A percentile compares a stretch with the other conserved stretches of the same genome.
Conservation (phyloP, 2,797 vertebrate species). For the Etheostoma nigrum region DNA sequence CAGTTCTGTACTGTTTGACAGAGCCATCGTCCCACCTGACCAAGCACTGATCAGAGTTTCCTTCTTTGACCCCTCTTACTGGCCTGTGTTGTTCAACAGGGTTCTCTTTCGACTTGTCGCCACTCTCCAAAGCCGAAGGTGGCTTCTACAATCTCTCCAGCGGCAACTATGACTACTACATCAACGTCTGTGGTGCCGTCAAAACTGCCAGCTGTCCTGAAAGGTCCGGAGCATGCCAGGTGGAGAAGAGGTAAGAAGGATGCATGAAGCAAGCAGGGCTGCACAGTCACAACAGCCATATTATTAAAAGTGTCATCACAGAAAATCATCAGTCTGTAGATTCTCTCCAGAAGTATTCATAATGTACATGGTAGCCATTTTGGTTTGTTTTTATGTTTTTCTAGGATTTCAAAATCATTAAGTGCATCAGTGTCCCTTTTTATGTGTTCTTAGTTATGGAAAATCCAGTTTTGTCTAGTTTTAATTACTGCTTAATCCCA, state of each 20-base stretch:
- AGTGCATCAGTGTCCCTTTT: not conserved
- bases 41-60: too few species aligned
- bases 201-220: constrained; percentile 73
- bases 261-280: not conserved
- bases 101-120: constrained; percentile 92
- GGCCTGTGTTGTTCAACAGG: constrained; percentile 76
- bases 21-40: not conserved
- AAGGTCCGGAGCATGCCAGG: constrained; percentile 91
- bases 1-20: not conserved
- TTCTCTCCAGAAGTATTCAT: not conserved
- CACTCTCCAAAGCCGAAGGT: constrained; percentile 83
- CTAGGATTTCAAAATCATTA: not conserved
- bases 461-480: not conserved
- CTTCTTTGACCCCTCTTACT: constrained; percentile 4
- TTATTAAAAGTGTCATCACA: not conserved
- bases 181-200: constrained; percentile 90
- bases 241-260: constrained; percentile 76
- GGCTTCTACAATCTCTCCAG: constrained; percentile 82
- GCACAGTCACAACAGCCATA: not conserved
- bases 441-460: not conserved
- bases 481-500: not conserved
- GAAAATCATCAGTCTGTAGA: not conserved
- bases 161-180: constrained; percentile 85
- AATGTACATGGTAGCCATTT: not conserved
- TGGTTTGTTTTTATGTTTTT: not conserved